Percentiles rank a stretch among this genome's conserved stretches.
These are phyloP conservation scores for Falco peregrinus DNA, from an alignment of 2,797 vertebrate species.

Conservation along the genomic window DNA sequence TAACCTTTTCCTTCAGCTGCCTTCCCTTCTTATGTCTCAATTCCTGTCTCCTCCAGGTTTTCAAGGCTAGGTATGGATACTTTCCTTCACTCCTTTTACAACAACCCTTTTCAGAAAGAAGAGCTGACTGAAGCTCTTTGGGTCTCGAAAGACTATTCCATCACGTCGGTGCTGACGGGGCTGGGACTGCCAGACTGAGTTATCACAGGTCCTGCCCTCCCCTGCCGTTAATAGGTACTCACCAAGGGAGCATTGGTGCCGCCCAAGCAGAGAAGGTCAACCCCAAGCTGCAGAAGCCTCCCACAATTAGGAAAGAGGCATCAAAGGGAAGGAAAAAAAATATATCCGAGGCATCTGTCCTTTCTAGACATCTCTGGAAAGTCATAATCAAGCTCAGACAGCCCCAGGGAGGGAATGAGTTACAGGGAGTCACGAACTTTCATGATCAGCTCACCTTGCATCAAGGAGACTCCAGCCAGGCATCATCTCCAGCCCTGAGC, in stretches of 20 bases:
- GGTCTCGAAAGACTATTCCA: conserved; percentile 44
- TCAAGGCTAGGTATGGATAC: not conserved
- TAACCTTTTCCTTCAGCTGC: not conserved
- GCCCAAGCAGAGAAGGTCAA: not conserved
- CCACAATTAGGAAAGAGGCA: not conserved
- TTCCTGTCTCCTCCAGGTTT: not conserved
- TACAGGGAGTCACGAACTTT: not conserved
- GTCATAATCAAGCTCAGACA: not conserved
- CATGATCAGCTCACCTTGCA: not conserved
- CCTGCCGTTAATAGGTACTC: not conserved
- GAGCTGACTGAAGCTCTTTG: conserved; percentile 41
- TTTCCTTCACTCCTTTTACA: not conserved
- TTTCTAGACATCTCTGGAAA: not conserved
- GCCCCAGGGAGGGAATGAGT: not conserved
- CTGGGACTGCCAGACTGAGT: conserved; percentile 50
- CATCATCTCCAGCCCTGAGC: not conserved
- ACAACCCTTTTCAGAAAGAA: not conserved
- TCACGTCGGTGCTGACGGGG: not conserved
- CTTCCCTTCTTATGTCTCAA: not conserved
- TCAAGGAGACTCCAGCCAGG: not conserved
- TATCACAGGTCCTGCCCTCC: conserved; percentile 46
- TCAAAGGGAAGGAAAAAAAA: conserved; percentile 7
- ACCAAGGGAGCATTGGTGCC: not conserved
- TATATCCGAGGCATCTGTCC: not conserved
- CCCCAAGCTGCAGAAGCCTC: not conserved